These are phyloP conservation scores for Pyrochroa serraticornis DNA, from an alignment of 2,888 invertebrate species.

Conservation along the genomic window DNA sequence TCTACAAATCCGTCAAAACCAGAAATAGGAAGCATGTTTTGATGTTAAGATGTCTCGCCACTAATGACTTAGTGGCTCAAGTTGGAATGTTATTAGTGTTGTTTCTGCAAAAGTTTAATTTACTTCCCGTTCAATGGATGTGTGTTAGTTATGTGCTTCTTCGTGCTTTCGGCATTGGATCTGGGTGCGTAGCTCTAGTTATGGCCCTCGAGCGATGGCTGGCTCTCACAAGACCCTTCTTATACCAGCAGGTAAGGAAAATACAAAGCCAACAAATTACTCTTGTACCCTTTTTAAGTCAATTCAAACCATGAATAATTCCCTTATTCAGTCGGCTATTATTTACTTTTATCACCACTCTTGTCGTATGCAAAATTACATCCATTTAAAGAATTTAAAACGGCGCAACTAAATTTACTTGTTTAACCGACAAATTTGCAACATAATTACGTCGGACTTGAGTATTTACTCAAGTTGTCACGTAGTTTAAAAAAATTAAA, in stretches of 20 bases:
- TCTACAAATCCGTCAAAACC: slow-evolving; percentile 72
- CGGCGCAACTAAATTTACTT: not conserved
- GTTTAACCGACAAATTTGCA: not conserved
- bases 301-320: slow-evolving; percentile 7
- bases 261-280: not conserved
- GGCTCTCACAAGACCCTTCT: slow-evolving; percentile 84
- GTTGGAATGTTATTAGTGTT: slow-evolving; percentile 78
- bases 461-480: not conserved
- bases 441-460: not conserved
- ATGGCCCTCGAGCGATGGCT: slow-evolving; percentile 89
- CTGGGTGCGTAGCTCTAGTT: slow-evolving; percentile 85
- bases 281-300: slow-evolving; percentile 6
- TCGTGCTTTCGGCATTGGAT: slow-evolving; percentile 83
- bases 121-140: slow-evolving; percentile 59
- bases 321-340: slow-evolving; percentile 3
- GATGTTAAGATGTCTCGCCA: slow-evolving; percentile 77
- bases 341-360: not conserved
- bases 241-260: slow-evolving; percentile 80
- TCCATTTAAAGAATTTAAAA: slow-evolving; percentile 5
- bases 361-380: slow-evolving; percentile 3
- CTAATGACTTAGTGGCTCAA: slow-evolving; percentile 79
- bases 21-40: slow-evolving; percentile 82
- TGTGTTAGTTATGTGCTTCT: slow-evolving; percentile 75
- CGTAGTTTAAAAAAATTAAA: not conserved
- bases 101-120: slow-evolving; percentile 61